Base-by-base conservation (phyloP, 2,113 vertebrate species). In the Strix aluco region DNA sequence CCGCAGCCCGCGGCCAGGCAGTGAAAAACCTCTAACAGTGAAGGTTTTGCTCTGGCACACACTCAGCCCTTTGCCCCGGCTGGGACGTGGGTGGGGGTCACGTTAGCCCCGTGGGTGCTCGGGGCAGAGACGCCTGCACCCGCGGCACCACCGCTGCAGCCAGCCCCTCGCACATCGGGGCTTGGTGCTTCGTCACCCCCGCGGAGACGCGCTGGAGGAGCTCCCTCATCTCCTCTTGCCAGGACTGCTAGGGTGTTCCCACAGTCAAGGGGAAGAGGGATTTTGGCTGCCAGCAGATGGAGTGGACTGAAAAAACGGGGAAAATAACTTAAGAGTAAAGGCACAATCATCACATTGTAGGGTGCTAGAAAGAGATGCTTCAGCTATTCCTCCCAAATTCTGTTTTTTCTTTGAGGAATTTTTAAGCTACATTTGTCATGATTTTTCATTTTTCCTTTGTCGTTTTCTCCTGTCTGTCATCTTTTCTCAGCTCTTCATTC, bases 121-220 rank as follows among this genome's bases (percentile, higher is more conserved):
- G 2, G 21, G 55, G 51, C 51, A 51, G 34, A 34, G 62, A 23
- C 1, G 15, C 30, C 36, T 12, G 18, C 47, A 12, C 38, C 47
- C 11, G 2, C 84, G 13, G 38, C 10, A 16, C 27, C 18, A 8
- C 21, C 4, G 14, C 57, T 3, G 1, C 70, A 6, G 32, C 26
- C 57, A 36, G 77, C 36, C 58, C 52, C 29, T 9, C 2, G 2
- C 13, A 6, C 1, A 2, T 12, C 6, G 32, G n/a, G 51, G 19
- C 46, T 29, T 4, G 0, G n/a, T 1, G 21, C 80, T 19, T 36
- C 44, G 19, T 66, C 3, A 3, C 34, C 58, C 58, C 66, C 0
- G 1, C 1, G 0, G 66, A 29, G 36, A 42, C 0, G 8, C 20
- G 27, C 10, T 4, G 27, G 27, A 38, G 36, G 54, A 71, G 49